These are phyloP conservation scores for Cataglyphis cursor DNA, from an alignment of 2,888 invertebrate species.

Conservation along the genomic window DNA sequence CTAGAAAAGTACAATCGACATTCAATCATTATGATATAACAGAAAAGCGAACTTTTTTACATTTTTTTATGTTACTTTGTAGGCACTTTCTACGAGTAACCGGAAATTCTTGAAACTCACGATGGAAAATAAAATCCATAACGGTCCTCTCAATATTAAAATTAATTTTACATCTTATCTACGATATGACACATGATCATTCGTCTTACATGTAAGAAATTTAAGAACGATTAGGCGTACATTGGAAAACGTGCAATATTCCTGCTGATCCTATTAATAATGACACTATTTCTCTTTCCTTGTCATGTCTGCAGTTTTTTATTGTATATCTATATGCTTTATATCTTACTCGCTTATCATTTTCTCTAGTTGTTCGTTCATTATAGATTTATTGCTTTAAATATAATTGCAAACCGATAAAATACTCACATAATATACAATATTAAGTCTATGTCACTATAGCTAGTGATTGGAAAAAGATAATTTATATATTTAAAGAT, in stretches of 20 bases:
- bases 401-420: constrained; percentile 61
- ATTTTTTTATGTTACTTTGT: constrained; percentile 77
- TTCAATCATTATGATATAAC: constrained; percentile 37
- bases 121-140: constrained; percentile 52
- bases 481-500: constrained; percentile 54
- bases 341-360: constrained; percentile 53
- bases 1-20: constrained; percentile 69
- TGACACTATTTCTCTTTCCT: constrained; percentile 37
- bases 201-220: constrained; percentile 41
- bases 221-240: constrained; percentile 48
- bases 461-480: constrained; percentile 49
- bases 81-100: constrained; percentile 86
- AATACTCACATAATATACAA: constrained; percentile 48
- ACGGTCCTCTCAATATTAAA: constrained; percentile 54
- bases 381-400: constrained; percentile 72
- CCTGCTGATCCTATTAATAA: constrained; percentile 48
- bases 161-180: constrained; percentile 25
- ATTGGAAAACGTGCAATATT: constrained; percentile 48
- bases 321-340: constrained; percentile 58
- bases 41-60: constrained; percentile 48
- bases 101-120: constrained; percentile 69
- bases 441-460: constrained; percentile 43
- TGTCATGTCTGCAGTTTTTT: constrained; percentile 49
- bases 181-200: not conserved
- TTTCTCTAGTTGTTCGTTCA: constrained; percentile 58